Evolutionary conservation across 2,113 vertebrate species (phyloP).

Genomic region (Silurus glanis): DNA sequence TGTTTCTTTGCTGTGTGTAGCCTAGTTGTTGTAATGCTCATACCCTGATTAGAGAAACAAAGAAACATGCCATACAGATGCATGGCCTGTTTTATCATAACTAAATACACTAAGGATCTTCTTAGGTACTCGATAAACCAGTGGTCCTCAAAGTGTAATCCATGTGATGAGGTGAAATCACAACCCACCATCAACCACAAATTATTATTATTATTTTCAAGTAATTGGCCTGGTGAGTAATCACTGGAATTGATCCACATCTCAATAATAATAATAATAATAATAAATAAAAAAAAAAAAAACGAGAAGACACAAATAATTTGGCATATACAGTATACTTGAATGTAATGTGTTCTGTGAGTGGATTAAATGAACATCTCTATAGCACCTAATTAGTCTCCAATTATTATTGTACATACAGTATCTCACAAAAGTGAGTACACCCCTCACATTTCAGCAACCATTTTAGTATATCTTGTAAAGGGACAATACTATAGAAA

Average conservation of each 20-base stretch:
- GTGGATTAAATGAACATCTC: not conserved
- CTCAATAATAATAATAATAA: too few species aligned
- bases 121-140: not conserved
- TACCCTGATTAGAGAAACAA: not conserved
- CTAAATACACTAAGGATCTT: not conserved
- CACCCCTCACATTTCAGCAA: too few species aligned
- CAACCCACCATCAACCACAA: not conserved
- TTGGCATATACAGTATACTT: not conserved
- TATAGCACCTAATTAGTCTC: not conserved
- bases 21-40: not conserved
- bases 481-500: too few species aligned
- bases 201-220: not conserved
- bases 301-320: not conserved
- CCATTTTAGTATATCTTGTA: too few species aligned
- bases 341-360: not conserved
- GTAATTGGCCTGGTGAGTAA: not conserved
- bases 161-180: not conserved
- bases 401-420: too few species aligned
- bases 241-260: not conserved
- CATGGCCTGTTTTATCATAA: not conserved
- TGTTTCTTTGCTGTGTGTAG: not conserved
- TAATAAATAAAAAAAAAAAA: not conserved
- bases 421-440: too few species aligned
- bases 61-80: not conserved
- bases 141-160: not conserved